Evolutionary conservation across 2,888 invertebrate genomes (phyloP).

Genomic region (Diarsia rubi): DNA sequence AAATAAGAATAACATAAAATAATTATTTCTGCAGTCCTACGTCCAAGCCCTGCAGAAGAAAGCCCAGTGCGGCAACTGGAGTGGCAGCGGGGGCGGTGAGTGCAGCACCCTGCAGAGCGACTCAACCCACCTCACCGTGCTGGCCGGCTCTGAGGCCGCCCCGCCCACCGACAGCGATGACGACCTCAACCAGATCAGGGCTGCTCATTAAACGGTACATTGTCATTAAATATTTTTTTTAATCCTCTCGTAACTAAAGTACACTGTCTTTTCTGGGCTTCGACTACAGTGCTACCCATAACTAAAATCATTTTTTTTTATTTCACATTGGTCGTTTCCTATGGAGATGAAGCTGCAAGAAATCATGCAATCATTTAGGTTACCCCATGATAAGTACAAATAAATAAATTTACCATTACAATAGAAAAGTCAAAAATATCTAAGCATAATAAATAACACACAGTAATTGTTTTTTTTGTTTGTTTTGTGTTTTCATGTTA

Average conservation of each 20-base stretch:
- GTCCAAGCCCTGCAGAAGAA: constrained; percentile 95
- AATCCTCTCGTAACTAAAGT: not conserved
- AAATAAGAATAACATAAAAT: too few relatives aligned
- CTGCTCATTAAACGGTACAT: constrained; percentile 73
- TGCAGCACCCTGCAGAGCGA: constrained; percentile 95
- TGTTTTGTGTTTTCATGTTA: too few relatives aligned
- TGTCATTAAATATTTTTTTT: not conserved
- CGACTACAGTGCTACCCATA: not conserved
- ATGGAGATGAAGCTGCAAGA: too few relatives aligned
- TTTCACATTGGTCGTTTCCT: too few relatives aligned
- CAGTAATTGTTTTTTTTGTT: too few relatives aligned
- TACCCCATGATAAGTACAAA: too few relatives aligned
- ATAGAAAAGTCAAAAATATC: too few relatives aligned
- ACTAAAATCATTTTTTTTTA: too few relatives aligned
- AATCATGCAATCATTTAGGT: too few relatives aligned
- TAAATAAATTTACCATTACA: too few relatives aligned
- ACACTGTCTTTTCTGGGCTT: not conserved
- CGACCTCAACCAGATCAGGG: constrained; percentile 84
- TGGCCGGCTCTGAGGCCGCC: constrained; percentile 92
- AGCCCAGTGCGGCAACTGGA: constrained; percentile 91
- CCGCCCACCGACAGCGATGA: constrained; percentile 92
- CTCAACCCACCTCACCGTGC: constrained; percentile 94
- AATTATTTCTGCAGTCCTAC: constrained; percentile 91
- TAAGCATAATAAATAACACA: too few relatives aligned
- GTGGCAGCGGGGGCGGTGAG: constrained; percentile 89